Base-by-base conservation (phyloP, 2,113 vertebrate species). In the Odocoileus virginianus region DNA sequence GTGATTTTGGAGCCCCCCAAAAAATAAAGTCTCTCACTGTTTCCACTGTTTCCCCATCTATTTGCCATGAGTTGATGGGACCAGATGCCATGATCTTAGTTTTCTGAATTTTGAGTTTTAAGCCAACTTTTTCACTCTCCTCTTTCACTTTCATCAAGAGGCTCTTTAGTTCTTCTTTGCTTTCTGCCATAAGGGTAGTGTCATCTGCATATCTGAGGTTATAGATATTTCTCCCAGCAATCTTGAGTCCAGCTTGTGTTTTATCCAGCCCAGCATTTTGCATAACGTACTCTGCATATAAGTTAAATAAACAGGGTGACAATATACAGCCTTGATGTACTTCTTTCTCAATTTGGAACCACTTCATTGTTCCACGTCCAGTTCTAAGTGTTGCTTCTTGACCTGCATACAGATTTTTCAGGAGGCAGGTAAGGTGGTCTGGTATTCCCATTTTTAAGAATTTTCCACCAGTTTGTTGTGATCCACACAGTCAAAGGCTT, bases 121-220 rank as follows among this genome's bases (percentile, higher is more conserved):
- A 67, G n/a, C 17, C n/a, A 21, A 36, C 4, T 2, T 36, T 71
- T 71, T 36, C 33, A 36, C 8, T 36, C 64, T 19, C 33, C 7
- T 36, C 17, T 71, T 36, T 71, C n/a, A 71, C n/a, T 36, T 36
- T 71, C n/a, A 71, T 71, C n/a, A 71, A 36, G n/a, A 71, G 33
- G 8, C 17, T 36, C 64, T 67, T 67, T 1, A 67, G 64, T 36
- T 67, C 17, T 14, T 71, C n/a, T 71, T 71, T 0, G 0, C n/a
- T 71, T 71, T 36, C 64, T 71, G n/a, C 17, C n/a, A 11, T 71
- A 21, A 71, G 17, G 3, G 9, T 71, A 4, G 17, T 71, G n/a
- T 71, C 64, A 71, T 71, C 64, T 71, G n/a, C 8, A 21, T 71
- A 36, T 71, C 64, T n/a, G 16, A 21, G 64, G 64, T 36, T 36